These are phyloP conservation scores for Sterrhoptilus dennistouni DNA, from an alignment of 2,113 vertebrate genomes.

Conservation along the genomic window DNA sequence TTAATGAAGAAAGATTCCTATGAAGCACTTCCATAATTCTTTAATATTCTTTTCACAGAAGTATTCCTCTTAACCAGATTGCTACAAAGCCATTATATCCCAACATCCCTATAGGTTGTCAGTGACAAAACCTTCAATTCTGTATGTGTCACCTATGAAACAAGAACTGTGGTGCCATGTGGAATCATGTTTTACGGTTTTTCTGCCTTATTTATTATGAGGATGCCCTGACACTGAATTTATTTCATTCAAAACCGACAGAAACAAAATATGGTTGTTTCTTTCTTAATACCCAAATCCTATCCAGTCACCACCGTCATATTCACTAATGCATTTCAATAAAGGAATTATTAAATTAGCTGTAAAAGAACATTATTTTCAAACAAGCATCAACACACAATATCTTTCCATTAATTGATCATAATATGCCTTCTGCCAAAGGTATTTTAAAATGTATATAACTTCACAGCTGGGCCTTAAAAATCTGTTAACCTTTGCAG, in stretches of 20 bases:
- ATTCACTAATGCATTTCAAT: background rate
- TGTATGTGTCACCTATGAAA: background rate
- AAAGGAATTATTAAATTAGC: background rate
- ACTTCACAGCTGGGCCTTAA: constrained; percentile 3
- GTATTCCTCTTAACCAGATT: background rate
- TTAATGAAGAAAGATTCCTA: background rate
- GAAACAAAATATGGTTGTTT: background rate
- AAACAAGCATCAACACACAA: background rate
- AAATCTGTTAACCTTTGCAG: constrained; percentile 54
- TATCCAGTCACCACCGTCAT: background rate
- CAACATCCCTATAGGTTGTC: fast-evolving
- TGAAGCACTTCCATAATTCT: background rate
- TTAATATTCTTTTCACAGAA: background rate
- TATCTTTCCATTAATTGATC: background rate
- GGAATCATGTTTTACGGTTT: background rate
- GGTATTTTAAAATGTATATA: background rate
- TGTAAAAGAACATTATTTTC: background rate
- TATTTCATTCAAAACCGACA: background rate
- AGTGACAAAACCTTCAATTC: background rate
- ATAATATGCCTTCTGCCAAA: background rate
- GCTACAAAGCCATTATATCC: background rate
- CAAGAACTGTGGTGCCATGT: background rate
- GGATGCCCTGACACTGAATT: background rate
- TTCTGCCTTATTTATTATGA: background rate
- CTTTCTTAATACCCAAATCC: background rate